phyloP scores from a whole-genome alignment of 2,888 invertebrate genomes.

The Lamellibrachia satsuma region DNA sequence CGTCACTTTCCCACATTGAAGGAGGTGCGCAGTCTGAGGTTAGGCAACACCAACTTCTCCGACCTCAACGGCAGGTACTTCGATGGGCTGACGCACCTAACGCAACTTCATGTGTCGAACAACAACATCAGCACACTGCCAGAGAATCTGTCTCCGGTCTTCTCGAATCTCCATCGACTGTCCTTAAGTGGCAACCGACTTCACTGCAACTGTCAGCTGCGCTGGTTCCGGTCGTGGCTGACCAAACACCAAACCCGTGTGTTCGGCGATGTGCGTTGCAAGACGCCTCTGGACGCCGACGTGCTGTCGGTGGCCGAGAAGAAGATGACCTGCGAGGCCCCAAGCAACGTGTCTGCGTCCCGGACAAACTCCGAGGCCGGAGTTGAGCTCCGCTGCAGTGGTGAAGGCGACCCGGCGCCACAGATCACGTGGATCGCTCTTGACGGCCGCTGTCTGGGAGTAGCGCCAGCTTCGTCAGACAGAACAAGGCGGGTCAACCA shows the following conservation, averaged over 20 bases:
- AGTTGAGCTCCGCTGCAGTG: constrained; percentile 31
- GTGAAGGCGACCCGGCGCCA: constrained; percentile 38
- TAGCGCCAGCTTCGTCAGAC: constrained; percentile 24
- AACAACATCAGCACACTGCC: constrained; percentile 37
- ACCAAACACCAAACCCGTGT: background rate
- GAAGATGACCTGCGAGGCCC: constrained; percentile 32
- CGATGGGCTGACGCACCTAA: constrained; percentile 31
- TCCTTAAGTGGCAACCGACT: constrained; percentile 31
- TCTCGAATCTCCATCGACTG: constrained; percentile 33
- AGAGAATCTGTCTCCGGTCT: constrained; percentile 27
- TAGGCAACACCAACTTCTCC: constrained; percentile 31
- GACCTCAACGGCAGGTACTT: constrained; percentile 31
- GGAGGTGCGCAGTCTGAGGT: constrained; percentile 30
- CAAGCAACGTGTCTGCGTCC: constrained; percentile 29
- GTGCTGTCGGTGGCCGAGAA: constrained; percentile 28
- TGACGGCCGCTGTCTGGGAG: constrained; percentile 23
- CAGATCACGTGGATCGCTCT: constrained; percentile 32
- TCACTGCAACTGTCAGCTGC: constrained; percentile 39
- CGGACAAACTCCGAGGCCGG: constrained; percentile 21
- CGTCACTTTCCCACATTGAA: constrained; percentile 32
- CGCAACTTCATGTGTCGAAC: constrained; percentile 30
- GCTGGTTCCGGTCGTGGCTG: constrained; percentile 37
- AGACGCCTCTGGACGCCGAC: constrained; percentile 28
- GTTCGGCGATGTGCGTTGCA: constrained; percentile 31
- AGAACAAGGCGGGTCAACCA: constrained; percentile 21